A percentile compares a stretch with the other conserved stretches of the same genome.
Conservation (phyloP, 2,113 vertebrate species). For the Oryzias melastigma region DNA sequence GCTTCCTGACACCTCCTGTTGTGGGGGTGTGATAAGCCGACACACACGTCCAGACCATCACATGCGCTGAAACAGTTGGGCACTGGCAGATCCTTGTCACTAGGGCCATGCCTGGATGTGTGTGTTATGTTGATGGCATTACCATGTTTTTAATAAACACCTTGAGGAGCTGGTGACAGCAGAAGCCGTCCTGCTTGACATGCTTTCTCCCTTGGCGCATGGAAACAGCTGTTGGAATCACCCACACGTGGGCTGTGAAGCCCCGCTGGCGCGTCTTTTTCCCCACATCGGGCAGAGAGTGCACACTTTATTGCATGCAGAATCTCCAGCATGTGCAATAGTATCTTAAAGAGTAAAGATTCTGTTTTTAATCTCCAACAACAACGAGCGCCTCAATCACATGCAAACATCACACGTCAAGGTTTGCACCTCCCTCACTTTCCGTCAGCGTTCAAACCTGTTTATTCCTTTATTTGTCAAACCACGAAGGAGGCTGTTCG, state of each 20-base stretch:
- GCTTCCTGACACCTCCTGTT: conserved; percentile 45
- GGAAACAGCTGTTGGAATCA: conserved; percentile 71
- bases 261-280: conserved; percentile 54
- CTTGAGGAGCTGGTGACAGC: conserved; percentile 71
- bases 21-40: conserved; percentile 45
- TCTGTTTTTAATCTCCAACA: conserved; percentile 37
- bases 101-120: conserved; percentile 45
- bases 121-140: conserved; percentile 57
- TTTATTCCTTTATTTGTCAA: conserved; percentile 42
- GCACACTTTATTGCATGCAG: conserved; percentile 68
- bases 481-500: conserved; percentile 33
- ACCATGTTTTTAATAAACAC: conserved; percentile 73
- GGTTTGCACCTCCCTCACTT: background rate
- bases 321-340: conserved; percentile 54
- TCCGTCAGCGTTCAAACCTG: background rate
- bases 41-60: conserved; percentile 36
- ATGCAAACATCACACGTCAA: too few species aligned
- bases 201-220: conserved; percentile 53
- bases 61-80: conserved; percentile 55
- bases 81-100: conserved; percentile 62
- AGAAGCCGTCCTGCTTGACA: conserved; percentile 69
- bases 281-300: conserved; percentile 62
- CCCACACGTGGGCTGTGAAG: conserved; percentile 56
- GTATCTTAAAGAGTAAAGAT: conserved; percentile 60
- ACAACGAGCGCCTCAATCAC: too few species aligned